phyloP scores from a whole-genome alignment of 2,888 invertebrate genomes.

The Hypomecis atomaria region DNA sequence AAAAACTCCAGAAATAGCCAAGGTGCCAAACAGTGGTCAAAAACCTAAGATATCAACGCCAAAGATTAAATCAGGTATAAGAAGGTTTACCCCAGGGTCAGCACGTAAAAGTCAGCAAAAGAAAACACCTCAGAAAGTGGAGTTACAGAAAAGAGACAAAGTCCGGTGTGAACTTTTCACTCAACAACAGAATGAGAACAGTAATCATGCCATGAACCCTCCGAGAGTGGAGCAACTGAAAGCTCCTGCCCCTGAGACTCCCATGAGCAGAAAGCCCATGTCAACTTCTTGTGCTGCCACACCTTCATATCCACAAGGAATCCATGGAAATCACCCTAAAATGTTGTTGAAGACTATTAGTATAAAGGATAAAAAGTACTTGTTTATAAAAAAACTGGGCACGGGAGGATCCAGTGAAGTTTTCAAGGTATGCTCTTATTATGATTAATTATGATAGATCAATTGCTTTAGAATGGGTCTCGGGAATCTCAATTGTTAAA shows the following conservation, averaged over 20 bases:
- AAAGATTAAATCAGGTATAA: conserved; percentile 71
- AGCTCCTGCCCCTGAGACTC: conserved; percentile 63
- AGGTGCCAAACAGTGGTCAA: conserved; percentile 53
- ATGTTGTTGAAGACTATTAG: conserved; percentile 78
- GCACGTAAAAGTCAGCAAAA: conserved; percentile 60
- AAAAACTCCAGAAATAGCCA: conserved; percentile 63
- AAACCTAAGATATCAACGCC: conserved; percentile 69
- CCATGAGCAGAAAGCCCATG: conserved; percentile 62
- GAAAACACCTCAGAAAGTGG: conserved; percentile 60
- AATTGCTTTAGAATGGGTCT: too few relatives aligned
- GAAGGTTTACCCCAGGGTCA: conserved; percentile 72
- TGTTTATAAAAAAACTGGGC: conserved; percentile 90
- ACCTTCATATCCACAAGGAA: conserved; percentile 75
- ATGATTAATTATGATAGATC: too few relatives aligned
- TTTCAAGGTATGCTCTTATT: conserved; percentile 73
- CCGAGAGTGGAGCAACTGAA: conserved; percentile 38
- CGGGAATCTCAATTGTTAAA: too few relatives aligned
- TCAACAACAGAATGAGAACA: conserved; percentile 52
- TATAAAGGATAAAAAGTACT: conserved; percentile 90
- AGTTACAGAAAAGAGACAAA: conserved; percentile 68
- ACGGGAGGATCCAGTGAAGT: conserved; percentile 97
- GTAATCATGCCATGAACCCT: conserved; percentile 33
- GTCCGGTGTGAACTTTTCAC: conserved; percentile 71
- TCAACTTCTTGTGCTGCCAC: conserved; percentile 68
- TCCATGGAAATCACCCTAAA: conserved; percentile 61